Evolutionary conservation across 1,140 invertebrate species (phyloP).

Genomic region (Drosophila rufa): DNA sequence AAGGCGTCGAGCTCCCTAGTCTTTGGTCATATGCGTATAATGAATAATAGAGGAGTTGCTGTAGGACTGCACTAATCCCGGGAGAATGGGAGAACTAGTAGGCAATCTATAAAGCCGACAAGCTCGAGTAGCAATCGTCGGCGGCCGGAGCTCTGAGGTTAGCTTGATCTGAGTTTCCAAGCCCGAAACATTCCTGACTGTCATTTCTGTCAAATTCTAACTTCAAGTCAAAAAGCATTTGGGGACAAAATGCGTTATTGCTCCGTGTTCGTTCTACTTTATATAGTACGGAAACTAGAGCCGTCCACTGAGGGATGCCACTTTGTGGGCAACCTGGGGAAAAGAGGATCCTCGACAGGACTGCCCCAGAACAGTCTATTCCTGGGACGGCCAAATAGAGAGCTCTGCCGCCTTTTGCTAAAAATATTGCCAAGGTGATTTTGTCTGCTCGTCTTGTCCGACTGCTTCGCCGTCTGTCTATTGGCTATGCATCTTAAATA

Average conservation of each 20-base stretch:
- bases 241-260: constrained; percentile 49
- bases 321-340: neutral
- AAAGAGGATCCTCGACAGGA: neutral
- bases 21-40: neutral
- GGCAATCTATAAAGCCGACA: neutral
- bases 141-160: neutral
- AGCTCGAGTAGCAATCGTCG: neutral
- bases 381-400: neutral
- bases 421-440: constrained; percentile 23
- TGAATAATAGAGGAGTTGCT: constrained; percentile 7
- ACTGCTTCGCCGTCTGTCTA: neutral
- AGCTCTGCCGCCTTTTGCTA: constrained; percentile 1
- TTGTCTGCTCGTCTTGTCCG: neutral
- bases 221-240: neutral
- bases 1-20: neutral
- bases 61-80: neutral
- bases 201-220: constrained; percentile 15
- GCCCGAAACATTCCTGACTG: neutral
- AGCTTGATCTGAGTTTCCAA: neutral
- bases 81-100: too few species aligned
- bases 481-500: neutral
- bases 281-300: constrained; percentile 43
- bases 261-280: constrained; percentile 56
- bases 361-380: neutral
- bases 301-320: neutral